phyloP scores from a whole-genome alignment of 35 echinoderm and acorn worm species.

The Holothuria glaberrima region DNA sequence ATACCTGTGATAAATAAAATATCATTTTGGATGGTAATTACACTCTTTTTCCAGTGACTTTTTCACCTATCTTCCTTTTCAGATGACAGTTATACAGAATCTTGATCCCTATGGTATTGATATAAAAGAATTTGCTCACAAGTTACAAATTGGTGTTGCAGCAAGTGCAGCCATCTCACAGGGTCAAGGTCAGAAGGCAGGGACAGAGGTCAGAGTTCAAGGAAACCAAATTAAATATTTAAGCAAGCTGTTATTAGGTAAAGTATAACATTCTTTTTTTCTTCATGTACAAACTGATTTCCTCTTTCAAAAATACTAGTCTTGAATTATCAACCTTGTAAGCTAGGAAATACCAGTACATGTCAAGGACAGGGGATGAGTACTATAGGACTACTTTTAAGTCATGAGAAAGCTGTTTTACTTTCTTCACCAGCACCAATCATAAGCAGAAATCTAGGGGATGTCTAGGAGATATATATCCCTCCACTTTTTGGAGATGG shows the following conservation, averaged over 20 bases:
- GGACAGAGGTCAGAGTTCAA: constrained; percentile 85
- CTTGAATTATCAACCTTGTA: too few relatives aligned
- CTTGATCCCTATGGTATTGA: constrained; percentile 85
- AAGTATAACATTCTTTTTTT: not conserved
- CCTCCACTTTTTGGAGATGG: too few relatives aligned
- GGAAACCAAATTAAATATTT: constrained; percentile 91
- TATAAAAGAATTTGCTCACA: constrained; percentile 83
- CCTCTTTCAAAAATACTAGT: too few relatives aligned
- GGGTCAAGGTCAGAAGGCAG: constrained; percentile 65
- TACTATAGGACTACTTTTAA: too few relatives aligned
- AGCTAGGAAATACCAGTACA: too few relatives aligned
- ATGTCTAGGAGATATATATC: too few relatives aligned
- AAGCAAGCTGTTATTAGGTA: constrained; percentile 80
- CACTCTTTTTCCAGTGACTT: not conserved
- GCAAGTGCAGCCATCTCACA: constrained; percentile 77
- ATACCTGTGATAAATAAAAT: not conserved
- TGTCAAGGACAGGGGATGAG: too few relatives aligned
- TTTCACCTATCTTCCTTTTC: not conserved
- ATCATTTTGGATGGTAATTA: not conserved
- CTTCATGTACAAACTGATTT: too few relatives aligned
- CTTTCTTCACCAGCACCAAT: too few relatives aligned
- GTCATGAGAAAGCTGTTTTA: too few relatives aligned
- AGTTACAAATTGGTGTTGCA: constrained; percentile 81
- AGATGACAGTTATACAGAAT: constrained; percentile 91
- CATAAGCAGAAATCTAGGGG: too few relatives aligned